Conservation (phyloP, 2,797 vertebrate species). For the Xenops minutus region DNA sequence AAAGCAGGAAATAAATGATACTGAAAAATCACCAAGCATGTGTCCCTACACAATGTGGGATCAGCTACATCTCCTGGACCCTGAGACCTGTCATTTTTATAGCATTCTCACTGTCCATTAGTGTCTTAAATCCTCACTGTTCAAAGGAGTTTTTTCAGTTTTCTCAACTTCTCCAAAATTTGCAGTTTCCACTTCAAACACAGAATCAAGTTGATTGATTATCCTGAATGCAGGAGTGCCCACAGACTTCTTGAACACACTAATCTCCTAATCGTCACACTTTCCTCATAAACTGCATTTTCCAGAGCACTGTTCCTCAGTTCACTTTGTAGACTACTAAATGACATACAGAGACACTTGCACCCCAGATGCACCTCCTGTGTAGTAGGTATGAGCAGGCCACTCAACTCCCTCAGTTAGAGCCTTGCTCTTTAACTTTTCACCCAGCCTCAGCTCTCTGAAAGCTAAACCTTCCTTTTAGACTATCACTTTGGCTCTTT, state of each 20-base stretch:
- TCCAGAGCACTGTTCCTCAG: not conserved
- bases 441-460: not conserved
- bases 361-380: not conserved
- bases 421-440: not conserved
- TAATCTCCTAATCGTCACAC: not conserved
- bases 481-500: not conserved
- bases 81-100: not conserved
- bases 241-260: not conserved
- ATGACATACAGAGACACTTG: not conserved
- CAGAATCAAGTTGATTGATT: not conserved
- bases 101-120: not conserved
- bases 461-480: not conserved
- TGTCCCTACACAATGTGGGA: not conserved
- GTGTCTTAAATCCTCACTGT: not conserved
- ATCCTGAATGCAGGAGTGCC: no score
- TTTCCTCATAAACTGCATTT: not conserved
- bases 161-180: not conserved
- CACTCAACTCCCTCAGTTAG: fast-evolving
- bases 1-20: not conserved
- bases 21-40: not conserved
- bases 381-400: not conserved
- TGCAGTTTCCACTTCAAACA: not conserved
- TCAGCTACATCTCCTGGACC: not conserved
- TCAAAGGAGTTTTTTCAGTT: fast-evolving
- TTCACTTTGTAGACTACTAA: not conserved